These are phyloP conservation scores for Eucidaris tribuloides DNA, from an alignment of 35 echinoderm and acorn worm genomes.

Conservation along the genomic window DNA sequence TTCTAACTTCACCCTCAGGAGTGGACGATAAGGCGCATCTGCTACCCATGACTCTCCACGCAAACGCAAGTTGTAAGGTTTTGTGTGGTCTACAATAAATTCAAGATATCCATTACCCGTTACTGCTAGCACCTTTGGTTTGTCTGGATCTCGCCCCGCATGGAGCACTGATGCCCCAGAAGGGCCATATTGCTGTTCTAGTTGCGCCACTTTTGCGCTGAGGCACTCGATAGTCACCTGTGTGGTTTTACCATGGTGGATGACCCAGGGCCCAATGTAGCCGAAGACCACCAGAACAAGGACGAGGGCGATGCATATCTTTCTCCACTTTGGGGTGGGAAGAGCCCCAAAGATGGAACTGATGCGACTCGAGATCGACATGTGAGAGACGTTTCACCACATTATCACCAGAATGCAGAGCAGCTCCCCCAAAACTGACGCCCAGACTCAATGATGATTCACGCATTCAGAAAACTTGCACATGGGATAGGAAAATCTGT, in stretches of 20 bases:
- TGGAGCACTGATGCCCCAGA: constrained; percentile 55
- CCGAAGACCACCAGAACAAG: constrained; percentile 66
- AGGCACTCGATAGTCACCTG: constrained; percentile 80
- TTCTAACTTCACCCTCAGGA: constrained; percentile 45
- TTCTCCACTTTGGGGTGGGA: constrained; percentile 46
- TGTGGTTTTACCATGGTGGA: constrained; percentile 67
- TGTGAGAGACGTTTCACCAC: background rate
- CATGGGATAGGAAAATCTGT: too few relatives aligned
- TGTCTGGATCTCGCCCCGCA: background rate
- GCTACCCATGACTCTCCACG: constrained; percentile 44
- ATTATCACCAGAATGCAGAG: too few relatives aligned
- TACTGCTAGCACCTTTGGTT: constrained; percentile 50
- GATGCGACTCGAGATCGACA: constrained; percentile 15
- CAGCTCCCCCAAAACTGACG: too few relatives aligned
- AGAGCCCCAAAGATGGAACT: constrained; percentile 15
- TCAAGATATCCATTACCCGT: constrained; percentile 85
- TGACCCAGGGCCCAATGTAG: constrained; percentile 84
- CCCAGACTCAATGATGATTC: too few relatives aligned
- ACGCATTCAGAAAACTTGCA: too few relatives aligned
- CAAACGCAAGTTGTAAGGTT: constrained; percentile 53
- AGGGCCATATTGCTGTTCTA: constrained; percentile 19
- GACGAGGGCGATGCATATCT: constrained; percentile 57
- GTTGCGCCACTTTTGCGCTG: constrained; percentile 52
- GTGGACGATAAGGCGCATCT: constrained; percentile 69
- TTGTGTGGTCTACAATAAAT: constrained; percentile 60